These are phyloP conservation scores for Deilephila porcellus DNA, from an alignment of 2,888 invertebrate species.

Conservation along the genomic window DNA sequence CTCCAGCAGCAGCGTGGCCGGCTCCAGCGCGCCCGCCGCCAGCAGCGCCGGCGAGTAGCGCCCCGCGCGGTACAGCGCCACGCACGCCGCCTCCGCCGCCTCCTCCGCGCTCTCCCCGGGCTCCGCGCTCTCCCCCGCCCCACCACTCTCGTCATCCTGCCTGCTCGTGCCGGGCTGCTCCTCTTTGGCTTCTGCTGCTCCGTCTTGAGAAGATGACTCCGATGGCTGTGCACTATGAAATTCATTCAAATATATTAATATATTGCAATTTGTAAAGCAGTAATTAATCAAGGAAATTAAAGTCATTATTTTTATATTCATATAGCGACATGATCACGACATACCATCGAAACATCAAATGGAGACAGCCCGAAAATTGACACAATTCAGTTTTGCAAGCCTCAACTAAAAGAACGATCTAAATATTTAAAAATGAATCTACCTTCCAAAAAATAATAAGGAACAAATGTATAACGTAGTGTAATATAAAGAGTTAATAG, in stretches of 20 bases:
- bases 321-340: too few relatives aligned
- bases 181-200: constrained; percentile 30
- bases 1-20: constrained; percentile 90
- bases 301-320: too few relatives aligned
- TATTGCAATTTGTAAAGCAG: not conserved
- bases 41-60: constrained; percentile 93
- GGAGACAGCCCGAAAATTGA: too few relatives aligned
- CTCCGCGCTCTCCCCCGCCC: constrained; percentile 37
- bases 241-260: not conserved
- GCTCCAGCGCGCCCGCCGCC: constrained; percentile 85
- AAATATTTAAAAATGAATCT: too few relatives aligned
- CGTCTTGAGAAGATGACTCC: not conserved
- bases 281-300: too few relatives aligned
- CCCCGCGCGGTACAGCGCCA: constrained; percentile 88
- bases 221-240: not conserved
- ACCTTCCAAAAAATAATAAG: too few relatives aligned
- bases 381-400: too few relatives aligned
- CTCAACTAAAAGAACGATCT: too few relatives aligned
- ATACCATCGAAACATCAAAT: too few relatives aligned
- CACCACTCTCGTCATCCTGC: constrained; percentile 37
- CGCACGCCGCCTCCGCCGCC: constrained; percentile 58
- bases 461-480: too few relatives aligned
- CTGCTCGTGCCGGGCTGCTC: constrained; percentile 37
- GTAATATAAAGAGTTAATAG: too few relatives aligned
- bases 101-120: constrained; percentile 34